phyloP scores from a whole-genome alignment of 2,113 vertebrate species.

The Alethe diademata region DNA sequence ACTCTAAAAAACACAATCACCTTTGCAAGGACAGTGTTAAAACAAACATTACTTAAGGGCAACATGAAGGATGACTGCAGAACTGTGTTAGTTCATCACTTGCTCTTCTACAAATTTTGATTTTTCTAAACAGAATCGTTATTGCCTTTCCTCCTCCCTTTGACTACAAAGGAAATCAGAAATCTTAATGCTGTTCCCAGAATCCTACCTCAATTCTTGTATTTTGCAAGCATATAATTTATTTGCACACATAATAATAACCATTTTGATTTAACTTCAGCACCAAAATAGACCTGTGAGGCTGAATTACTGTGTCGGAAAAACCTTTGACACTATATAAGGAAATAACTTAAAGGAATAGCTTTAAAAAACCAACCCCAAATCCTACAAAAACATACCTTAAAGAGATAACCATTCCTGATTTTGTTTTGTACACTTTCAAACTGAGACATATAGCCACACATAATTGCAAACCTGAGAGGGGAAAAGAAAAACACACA shows the following conservation, averaged over 20 bases:
- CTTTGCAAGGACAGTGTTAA: neutral
- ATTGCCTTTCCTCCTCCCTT: neutral
- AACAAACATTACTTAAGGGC: neutral
- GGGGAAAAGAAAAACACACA: slow-evolving; percentile 64
- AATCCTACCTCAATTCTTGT: neutral
- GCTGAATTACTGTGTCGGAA: neutral
- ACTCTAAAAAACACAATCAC: neutral
- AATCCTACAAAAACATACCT: slow-evolving; percentile 80
- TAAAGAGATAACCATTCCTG: slow-evolving; percentile 92
- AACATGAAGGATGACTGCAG: neutral
- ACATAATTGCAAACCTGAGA: slow-evolving; percentile 92
- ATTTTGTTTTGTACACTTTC: slow-evolving; percentile 96
- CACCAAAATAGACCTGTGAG: neutral
- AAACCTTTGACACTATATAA: slow-evolving; percentile 4
- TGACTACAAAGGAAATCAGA: neutral
- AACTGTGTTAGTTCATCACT: neutral
- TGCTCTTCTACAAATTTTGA: neutral
- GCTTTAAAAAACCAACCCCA: neutral
- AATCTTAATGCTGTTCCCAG: neutral
- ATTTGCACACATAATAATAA: neutral
- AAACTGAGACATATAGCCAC: slow-evolving; percentile 91
- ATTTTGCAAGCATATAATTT: neutral
- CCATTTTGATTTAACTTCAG: neutral
- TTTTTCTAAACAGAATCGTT: neutral
- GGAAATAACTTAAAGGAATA: slow-evolving; percentile 47